Conservation (phyloP, 2,888 invertebrate genomes). For the Dioctria linearis region DNA sequence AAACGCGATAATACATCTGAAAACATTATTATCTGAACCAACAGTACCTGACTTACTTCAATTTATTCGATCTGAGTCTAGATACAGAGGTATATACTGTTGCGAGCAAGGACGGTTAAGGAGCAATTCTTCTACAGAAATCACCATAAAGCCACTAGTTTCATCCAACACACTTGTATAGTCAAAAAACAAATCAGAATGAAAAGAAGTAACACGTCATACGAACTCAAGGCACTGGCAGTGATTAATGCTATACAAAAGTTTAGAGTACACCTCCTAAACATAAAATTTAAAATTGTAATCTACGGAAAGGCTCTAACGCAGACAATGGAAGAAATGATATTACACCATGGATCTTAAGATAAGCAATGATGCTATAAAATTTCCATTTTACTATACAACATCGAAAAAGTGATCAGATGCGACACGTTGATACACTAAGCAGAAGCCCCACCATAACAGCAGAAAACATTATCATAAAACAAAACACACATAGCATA, state of each 20-base stretch:
- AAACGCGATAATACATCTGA: too few relatives aligned
- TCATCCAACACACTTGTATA: neutral
- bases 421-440: neutral
- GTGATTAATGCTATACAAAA: constrained; percentile 60
- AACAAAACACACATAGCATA: neutral
- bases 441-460: neutral
- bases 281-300: constrained; percentile 59
- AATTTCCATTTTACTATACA: neutral
- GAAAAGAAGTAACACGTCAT: neutral
- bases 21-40: too few relatives aligned
- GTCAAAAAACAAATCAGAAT: constrained; percentile 61
- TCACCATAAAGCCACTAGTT: neutral
- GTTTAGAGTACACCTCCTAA: constrained; percentile 60
- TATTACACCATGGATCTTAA: neutral
- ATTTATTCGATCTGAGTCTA: too few relatives aligned
- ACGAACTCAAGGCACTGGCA: constrained; percentile 4
- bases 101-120: neutral
- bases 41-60: too few relatives aligned
- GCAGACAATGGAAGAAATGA: neutral
- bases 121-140: neutral
- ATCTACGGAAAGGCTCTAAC: constrained; percentile 58
- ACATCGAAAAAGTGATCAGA: neutral
- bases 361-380: neutral
- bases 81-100: neutral
- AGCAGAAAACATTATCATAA: neutral